phyloP scores from a whole-genome alignment of 2,888 invertebrate genomes.

The Allacma fusca region DNA sequence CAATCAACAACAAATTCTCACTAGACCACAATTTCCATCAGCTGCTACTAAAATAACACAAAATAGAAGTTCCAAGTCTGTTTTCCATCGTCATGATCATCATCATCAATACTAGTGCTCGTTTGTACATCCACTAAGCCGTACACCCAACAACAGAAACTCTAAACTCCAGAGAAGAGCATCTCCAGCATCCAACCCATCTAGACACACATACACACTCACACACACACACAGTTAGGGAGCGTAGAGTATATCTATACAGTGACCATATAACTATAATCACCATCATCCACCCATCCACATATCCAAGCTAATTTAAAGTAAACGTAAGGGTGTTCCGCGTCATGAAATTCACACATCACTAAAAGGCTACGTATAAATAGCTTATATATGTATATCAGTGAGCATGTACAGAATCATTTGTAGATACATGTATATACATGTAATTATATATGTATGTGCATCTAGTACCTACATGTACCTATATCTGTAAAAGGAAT shows the following conservation, averaged over 20 bases:
- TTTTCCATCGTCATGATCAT: conserved; percentile 19
- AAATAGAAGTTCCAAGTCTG: conserved; percentile 2
- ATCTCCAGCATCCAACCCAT: background rate
- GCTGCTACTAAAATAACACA: conserved; percentile 10
- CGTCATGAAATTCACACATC: conserved; percentile 61
- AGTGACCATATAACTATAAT: background rate
- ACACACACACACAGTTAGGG: too few relatives aligned
- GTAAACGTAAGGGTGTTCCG: conserved; percentile 57
- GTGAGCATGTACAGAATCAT: too few relatives aligned
- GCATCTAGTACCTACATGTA: too few relatives aligned
- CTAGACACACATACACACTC: too few relatives aligned
- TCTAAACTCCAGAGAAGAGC: conserved; percentile 19
- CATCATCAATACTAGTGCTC: background rate
- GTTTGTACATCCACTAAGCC: conserved; percentile 11
- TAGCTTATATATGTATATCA: too few relatives aligned
- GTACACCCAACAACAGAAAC: background rate
- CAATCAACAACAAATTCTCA: background rate
- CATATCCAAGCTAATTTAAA: conserved; percentile 14
- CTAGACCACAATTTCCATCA: conserved; percentile 8
- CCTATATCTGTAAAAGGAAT: too few relatives aligned
- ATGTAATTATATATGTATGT: too few relatives aligned
- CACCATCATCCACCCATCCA: background rate
- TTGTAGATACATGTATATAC: too few relatives aligned
- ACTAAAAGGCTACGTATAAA: conserved; percentile 3
- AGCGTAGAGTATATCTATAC: background rate